phyloP scores from a whole-genome alignment of 1,140 invertebrate genomes.

The Gonatopus flavifemur region DNA sequence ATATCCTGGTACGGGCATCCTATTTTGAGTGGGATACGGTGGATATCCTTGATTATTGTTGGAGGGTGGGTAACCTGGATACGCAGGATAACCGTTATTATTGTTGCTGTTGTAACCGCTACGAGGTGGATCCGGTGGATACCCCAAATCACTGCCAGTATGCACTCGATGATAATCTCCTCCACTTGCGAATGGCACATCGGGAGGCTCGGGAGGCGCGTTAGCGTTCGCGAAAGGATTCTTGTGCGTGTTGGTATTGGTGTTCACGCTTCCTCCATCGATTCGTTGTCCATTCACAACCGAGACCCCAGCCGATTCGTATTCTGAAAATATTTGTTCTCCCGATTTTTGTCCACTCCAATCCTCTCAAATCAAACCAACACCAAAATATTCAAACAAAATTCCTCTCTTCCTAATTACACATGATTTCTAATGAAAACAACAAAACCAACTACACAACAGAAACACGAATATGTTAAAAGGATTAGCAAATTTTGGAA shows the following conservation, averaged over 20 bases:
- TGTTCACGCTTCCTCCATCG: constrained; percentile 2
- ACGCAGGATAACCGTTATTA: neutral
- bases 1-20: constrained; percentile 42
- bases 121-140: constrained; percentile 30
- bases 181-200: constrained; percentile 22
- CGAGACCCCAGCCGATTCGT: constrained; percentile 47
- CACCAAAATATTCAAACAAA: no score
- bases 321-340: constrained; percentile 43
- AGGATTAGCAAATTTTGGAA: neutral
- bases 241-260: constrained; percentile 25
- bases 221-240: constrained; percentile 52
- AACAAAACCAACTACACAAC: no score
- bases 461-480: neutral
- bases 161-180: constrained; percentile 21
- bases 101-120: neutral
- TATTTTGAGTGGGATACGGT: constrained; percentile 44
- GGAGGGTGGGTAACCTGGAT: constrained; percentile 10
- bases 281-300: constrained; percentile 44
- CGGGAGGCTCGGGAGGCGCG: constrained; percentile 42
- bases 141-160: constrained; percentile 32
- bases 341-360: neutral
- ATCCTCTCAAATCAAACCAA: neutral
- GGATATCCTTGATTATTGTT: constrained; percentile 39
- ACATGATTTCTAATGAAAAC: no score
- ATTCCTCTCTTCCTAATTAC: no score